Percentiles rank a stretch among this genome's conserved stretches.
These are phyloP conservation scores for Entosphenus tridentatus DNA, from an alignment of 2,113 vertebrate genomes.

Conservation along the genomic window DNA sequence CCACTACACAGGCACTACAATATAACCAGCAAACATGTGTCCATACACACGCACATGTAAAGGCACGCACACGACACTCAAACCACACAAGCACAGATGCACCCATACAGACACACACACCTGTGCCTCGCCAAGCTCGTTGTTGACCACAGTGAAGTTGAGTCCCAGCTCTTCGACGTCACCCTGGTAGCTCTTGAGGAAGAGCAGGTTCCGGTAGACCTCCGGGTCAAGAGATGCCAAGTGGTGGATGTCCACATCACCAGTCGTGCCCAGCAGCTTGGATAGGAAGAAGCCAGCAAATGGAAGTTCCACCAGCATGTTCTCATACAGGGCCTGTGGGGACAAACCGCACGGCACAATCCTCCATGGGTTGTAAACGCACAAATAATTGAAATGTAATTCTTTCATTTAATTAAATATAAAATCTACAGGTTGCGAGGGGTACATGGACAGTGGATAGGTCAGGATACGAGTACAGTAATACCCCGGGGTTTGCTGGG, in stretches of 20 bases:
- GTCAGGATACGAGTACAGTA: too few relatives aligned
- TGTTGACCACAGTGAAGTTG: constrained; percentile 94
- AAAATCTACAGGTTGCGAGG: too few relatives aligned
- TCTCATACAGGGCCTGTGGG: constrained; percentile 72
- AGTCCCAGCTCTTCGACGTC: constrained; percentile 90
- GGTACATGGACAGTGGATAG: too few relatives aligned
- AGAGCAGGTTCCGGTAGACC: constrained; percentile 84
- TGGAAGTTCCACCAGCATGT: constrained; percentile 91
- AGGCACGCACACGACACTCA: too few relatives aligned
- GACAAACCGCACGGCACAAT: too few relatives aligned
- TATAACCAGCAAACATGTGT: too few relatives aligned
- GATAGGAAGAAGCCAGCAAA: constrained; percentile 97
- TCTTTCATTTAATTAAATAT: not conserved
- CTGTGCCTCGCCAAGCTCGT: constrained; percentile 86
- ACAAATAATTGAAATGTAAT: constrained; percentile 10
- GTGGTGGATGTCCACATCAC: constrained; percentile 94
- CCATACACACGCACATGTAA: too few relatives aligned
- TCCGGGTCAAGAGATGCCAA: constrained; percentile 83
- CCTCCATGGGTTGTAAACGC: too few relatives aligned
- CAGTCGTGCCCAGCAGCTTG: constrained; percentile 77
- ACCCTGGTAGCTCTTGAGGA: constrained; percentile 87
- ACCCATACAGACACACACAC: constrained; percentile 18
- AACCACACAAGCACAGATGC: too few relatives aligned
- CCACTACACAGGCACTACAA: too few relatives aligned
- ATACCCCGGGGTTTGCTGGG: too few relatives aligned